Base-by-base conservation (phyloP, 2,113 vertebrate species). In the Chrysochloris asiatica region DNA sequence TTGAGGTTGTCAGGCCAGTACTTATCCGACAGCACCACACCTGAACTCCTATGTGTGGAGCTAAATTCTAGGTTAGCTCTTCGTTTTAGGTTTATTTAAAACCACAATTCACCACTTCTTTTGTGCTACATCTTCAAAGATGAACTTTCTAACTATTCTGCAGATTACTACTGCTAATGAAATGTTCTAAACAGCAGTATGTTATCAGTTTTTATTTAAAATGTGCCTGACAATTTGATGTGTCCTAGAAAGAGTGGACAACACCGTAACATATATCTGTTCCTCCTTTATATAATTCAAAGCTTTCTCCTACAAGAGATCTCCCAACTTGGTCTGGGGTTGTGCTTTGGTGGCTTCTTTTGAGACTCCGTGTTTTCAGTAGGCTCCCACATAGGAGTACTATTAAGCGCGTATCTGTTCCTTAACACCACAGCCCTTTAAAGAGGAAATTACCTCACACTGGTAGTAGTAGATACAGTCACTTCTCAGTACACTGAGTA, bases 401-500 rank as follows among this genome's bases (percentile, higher is more conserved):
- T 67, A 61, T 92, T 95, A 43, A 72, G 11, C 47, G 28, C 73
- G 93, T 63, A 78, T 94, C 86, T 83, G 75, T 82, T 86, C 94
- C 94, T 92, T 87, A 95, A 90, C 91, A 93, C 88, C 94, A 93
- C 93, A 92, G 33, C 63, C 96, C 90, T 89, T 96, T 96, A 94
- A 95, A 87, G 89, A 94, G 86, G 94, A 95, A 91, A 94, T 95
- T 90, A 93, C 93, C 82, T 88, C 78, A 78, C 92, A 56, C 95
- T 95, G 82, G 96, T 89, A 90, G 86, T 92, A 94, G 95, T 94
- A 95, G 92, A 81, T 88, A 77, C 71, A 94, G 91, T 94, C 92
- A 96, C 95, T 96, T 96, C 73, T 83, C 94, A 96, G 94, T 84
- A 96, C 92, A 93, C 81, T 94, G 96, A 95, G 93, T 93, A 96